A percentile compares a stretch with the other conserved stretches of the same genome.
Evolutionary conservation across 1,140 invertebrate genomes (phyloP).

Genomic region (Aphaenogaster ashmeadi): DNA sequence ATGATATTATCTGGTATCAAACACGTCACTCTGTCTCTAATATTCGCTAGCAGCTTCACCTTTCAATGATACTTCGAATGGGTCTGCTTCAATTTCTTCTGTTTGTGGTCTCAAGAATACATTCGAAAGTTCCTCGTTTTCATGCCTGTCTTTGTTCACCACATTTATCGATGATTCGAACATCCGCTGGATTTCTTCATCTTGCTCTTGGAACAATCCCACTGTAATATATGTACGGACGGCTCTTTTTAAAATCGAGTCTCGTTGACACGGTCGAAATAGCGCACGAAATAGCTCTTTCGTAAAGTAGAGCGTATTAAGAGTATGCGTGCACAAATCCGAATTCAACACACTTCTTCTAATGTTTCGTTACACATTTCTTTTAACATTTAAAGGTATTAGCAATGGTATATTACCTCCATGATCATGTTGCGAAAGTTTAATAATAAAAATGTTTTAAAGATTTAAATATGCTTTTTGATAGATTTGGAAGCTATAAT

Average conservation of each 20-base stretch:
- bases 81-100: slow-evolving; percentile 56
- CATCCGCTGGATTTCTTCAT: slow-evolving; percentile 64
- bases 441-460: not conserved
- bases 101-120: slow-evolving; percentile 57
- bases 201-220: slow-evolving; percentile 76
- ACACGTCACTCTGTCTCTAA: not conserved
- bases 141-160: slow-evolving; percentile 69
- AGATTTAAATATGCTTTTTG: not conserved
- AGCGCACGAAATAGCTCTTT: not conserved
- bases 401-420: not conserved
- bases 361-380: not conserved
- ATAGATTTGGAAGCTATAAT: not conserved
- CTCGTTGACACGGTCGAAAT: slow-evolving; percentile 10
- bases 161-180: slow-evolving; percentile 72
- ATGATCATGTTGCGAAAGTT: not conserved
- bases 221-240: slow-evolving; percentile 65
- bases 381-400: slow-evolving; percentile 5
- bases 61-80: slow-evolving; percentile 64
- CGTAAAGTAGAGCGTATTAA: slow-evolving; percentile 6
- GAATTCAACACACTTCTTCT: not conserved
- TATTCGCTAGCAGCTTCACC: slow-evolving; percentile 48
- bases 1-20: not conserved
- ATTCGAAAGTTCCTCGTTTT: slow-evolving; percentile 57
- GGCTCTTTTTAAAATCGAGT: slow-evolving; percentile 32
- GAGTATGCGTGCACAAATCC: not conserved